These are phyloP conservation scores for Harlomillsia oculata DNA, from an alignment of 1,140 invertebrate genomes.

Conservation along the genomic window DNA sequence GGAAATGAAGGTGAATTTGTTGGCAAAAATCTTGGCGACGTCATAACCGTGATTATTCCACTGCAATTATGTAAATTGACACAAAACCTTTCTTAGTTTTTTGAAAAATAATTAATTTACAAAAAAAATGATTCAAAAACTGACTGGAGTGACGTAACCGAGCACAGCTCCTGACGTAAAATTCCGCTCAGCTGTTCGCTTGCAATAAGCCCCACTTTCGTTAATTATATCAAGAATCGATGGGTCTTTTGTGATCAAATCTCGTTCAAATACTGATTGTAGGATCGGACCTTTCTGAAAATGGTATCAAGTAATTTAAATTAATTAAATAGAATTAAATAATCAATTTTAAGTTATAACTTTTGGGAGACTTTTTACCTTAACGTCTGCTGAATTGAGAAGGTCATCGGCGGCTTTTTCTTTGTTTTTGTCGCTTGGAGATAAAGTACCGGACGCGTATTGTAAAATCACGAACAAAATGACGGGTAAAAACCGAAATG, in stretches of 20 bases:
- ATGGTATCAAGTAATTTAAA: too few species aligned
- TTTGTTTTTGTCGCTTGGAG: too few species aligned
- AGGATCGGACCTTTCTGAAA: conserved; percentile 52
- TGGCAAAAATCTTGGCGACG: conserved; percentile 76
- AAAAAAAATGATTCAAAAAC: conserved; percentile 7
- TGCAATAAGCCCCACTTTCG: conserved; percentile 61
- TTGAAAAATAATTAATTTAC: not conserved
- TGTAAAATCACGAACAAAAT: too few species aligned
- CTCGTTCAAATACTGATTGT: conserved; percentile 56
- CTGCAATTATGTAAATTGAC: conserved; percentile 46
- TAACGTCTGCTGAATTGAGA: too few species aligned
- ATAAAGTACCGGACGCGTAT: too few species aligned
- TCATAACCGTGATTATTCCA: conserved; percentile 94
- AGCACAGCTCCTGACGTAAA: conserved; percentile 64
- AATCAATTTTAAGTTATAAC: too few species aligned
- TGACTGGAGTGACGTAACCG: conserved; percentile 84
- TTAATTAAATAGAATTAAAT: too few species aligned
- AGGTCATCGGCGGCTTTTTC: too few species aligned
- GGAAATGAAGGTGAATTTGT: conserved; percentile 82
- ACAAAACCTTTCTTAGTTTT: not conserved
- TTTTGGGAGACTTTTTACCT: too few species aligned
- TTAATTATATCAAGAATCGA: conserved; percentile 61
- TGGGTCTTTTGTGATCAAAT: conserved; percentile 55
- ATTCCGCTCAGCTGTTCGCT: conserved; percentile 52
- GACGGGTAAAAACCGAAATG: too few species aligned